These are phyloP conservation scores for Australoheros scitulus DNA, from an alignment of 2,113 vertebrate species.

Conservation along the genomic window DNA sequence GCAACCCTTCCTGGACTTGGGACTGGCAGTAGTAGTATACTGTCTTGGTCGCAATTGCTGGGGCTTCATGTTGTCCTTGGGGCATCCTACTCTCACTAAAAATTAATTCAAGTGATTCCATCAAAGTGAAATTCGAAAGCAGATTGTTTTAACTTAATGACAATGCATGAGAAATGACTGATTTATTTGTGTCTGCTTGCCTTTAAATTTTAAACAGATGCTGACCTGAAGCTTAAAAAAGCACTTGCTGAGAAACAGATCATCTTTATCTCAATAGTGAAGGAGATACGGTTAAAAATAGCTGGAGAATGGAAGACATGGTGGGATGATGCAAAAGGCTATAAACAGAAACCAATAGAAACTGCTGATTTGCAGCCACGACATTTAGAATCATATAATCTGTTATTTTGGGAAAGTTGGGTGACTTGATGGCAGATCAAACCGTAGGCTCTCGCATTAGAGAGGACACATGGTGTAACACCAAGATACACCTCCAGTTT, in stretches of 20 bases:
- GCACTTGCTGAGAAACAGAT: not conserved
- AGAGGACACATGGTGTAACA: conserved; percentile 6
- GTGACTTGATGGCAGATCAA: not conserved
- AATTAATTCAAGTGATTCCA: not conserved
- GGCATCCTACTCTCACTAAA: not conserved
- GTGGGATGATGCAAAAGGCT: conserved; percentile 8
- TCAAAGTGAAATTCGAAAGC: not conserved
- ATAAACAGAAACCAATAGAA: conserved; percentile 2
- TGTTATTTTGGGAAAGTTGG: not conserved
- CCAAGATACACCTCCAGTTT: not conserved
- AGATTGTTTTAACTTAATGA: not conserved
- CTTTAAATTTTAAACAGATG: not conserved
- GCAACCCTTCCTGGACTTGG: not conserved
- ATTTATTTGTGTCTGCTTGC: not conserved
- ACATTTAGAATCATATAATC: conserved; percentile 10
- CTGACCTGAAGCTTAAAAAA: not conserved
- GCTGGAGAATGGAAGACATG: not conserved
- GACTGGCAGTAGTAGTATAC: not conserved
- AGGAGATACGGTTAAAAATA: conserved; percentile 16
- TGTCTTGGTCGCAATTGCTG: not conserved
- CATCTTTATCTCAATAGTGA: not conserved
- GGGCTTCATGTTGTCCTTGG: not conserved
- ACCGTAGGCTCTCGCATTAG: not conserved
- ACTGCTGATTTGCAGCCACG: not conserved
- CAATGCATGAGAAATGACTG: not conserved